Percentiles rank a stretch among this genome's conserved stretches.
phyloP scores from a whole-genome alignment of 2,797 vertebrate genomes.

The Chloroceryle inda region DNA sequence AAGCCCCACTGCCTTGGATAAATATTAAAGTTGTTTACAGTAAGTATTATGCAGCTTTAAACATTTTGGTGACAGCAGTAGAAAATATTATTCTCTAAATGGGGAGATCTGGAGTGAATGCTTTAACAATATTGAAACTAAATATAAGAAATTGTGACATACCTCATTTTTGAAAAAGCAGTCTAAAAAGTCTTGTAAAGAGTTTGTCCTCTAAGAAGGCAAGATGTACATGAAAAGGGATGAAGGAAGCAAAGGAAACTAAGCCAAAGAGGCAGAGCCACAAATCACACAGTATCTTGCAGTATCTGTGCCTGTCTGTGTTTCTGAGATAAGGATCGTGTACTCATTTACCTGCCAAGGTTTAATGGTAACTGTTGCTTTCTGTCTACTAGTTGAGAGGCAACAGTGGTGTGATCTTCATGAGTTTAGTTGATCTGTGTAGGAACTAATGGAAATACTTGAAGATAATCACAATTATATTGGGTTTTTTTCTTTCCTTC shows the following conservation, averaged over 20 bases:
- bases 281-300: not conserved
- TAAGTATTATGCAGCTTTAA: slow-evolving; percentile 80
- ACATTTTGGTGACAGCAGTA: slow-evolving; percentile 1
- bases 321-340: not conserved
- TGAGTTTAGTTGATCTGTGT: not conserved
- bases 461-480: not conserved
- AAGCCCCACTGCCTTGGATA: slow-evolving; percentile 90
- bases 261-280: not conserved
- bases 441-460: not conserved
- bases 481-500: not conserved
- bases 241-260: not conserved
- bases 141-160: not conserved
- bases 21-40: slow-evolving; percentile 97
- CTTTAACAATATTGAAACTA: not conserved
- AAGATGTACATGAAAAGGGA: not conserved
- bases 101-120: not conserved
- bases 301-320: not conserved
- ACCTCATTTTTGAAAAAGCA: not conserved
- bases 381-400: not conserved
- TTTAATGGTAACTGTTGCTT: not conserved
- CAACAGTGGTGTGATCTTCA: not conserved
- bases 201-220: not conserved
- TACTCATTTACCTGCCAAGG: not conserved
- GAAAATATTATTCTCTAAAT: not conserved
- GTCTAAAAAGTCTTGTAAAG: not conserved